Percentiles rank a stretch among this genome's conserved stretches.
Conservation (phyloP, 1,140 invertebrate species). For the Brachionus calyciflorus region DNA sequence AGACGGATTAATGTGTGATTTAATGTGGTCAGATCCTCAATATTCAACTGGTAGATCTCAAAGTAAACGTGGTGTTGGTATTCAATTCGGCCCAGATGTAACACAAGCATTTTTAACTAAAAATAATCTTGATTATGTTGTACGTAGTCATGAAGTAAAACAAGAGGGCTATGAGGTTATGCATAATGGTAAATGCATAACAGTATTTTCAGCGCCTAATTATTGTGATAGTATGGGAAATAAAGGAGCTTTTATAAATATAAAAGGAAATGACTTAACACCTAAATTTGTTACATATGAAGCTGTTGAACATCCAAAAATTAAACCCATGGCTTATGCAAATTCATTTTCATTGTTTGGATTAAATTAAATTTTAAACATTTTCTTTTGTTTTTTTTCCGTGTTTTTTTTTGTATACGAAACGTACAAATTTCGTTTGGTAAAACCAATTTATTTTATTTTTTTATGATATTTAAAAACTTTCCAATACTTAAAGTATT, state of each 20-base stretch:
- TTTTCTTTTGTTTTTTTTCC: too few species aligned
- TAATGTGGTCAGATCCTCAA: conserved; percentile 97
- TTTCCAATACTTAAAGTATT: too few species aligned
- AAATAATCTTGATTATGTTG: conserved; percentile 87
- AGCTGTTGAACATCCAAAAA: conserved; percentile 44
- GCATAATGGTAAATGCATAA: conserved; percentile 73
- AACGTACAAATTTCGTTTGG: too few species aligned
- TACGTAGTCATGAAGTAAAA: conserved; percentile 97
- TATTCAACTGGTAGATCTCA: conserved; percentile 76
- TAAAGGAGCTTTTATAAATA: conserved; percentile 68
- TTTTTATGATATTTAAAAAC: too few species aligned
- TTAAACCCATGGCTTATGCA: conserved; percentile 45
- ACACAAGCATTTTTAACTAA: conserved; percentile 61
- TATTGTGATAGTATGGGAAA: conserved; percentile 99
- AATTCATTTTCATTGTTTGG: conserved; percentile 40
- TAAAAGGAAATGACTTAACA: conserved; percentile 41
- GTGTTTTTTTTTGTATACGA: too few species aligned
- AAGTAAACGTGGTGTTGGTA: conserved; percentile 92
- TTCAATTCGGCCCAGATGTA: conserved; percentile 84
- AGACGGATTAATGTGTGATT: conserved; percentile 86
- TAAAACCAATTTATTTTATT: too few species aligned
- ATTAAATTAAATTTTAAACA: background rate
- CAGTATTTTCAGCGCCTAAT: conserved; percentile 82
- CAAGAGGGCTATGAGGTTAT: conserved; percentile 88
- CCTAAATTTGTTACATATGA: conserved; percentile 38